phyloP scores from a whole-genome alignment of 1,140 invertebrate species.

The Apis florea region DNA sequence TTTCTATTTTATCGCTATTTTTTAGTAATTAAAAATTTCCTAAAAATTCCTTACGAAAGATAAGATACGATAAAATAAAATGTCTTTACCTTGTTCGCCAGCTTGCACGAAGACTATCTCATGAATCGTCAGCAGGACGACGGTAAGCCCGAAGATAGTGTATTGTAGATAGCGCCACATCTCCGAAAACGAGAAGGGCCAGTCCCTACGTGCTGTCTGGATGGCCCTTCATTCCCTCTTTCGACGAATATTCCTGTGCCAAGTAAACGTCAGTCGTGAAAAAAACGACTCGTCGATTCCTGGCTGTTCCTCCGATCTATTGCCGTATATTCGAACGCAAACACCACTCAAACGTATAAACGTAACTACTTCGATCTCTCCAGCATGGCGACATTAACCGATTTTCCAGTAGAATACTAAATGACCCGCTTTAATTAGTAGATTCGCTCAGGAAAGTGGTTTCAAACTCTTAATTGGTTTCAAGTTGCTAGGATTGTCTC shows the following conservation, averaged over 20 bases:
- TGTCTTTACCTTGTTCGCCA: conserved; percentile 62
- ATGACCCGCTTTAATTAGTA: conserved; percentile 2
- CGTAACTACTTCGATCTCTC: conserved; percentile 13
- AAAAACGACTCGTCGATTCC: neutral
- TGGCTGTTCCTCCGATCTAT: neutral
- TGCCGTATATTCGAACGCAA: conserved; percentile 13
- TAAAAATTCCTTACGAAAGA: neutral
- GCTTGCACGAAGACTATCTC: conserved; percentile 54
- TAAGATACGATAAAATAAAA: neutral
- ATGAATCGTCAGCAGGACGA: conserved; percentile 61
- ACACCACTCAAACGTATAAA: conserved; percentile 19
- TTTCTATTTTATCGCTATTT: neutral
- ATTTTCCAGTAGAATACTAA: conserved; percentile 12
- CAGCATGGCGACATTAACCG: conserved; percentile 32
- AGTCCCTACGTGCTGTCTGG: conserved; percentile 63
- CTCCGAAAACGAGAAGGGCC: conserved; percentile 65
- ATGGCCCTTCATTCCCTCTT: conserved; percentile 57
- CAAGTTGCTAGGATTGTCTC: neutral
- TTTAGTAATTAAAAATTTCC: neutral
- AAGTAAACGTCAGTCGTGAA: neutral
- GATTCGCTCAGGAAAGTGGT: neutral
- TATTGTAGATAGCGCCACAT: conserved; percentile 62
- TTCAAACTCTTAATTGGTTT: neutral
- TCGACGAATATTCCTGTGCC: conserved; percentile 24
- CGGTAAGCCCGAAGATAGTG: conserved; percentile 56